phyloP scores from a whole-genome alignment of 2,888 invertebrate genomes.

The Ramazzottius varieornatus region DNA sequence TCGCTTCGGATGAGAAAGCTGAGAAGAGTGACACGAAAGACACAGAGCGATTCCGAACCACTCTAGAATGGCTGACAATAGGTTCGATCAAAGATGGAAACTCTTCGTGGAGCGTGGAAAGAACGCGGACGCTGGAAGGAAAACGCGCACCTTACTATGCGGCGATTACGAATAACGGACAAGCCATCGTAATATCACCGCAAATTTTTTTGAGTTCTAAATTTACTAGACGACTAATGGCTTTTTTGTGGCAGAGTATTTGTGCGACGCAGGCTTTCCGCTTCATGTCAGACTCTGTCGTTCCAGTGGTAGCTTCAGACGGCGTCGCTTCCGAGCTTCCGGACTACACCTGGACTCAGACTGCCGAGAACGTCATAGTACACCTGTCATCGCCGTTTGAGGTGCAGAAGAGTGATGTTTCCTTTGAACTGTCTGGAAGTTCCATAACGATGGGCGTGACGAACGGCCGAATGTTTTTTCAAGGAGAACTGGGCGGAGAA shows the following conservation, averaged over 20 bases:
- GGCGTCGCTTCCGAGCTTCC: background rate
- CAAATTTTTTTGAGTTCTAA: no score
- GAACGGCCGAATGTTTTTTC: background rate
- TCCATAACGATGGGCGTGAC: background rate
- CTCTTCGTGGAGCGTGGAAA: background rate
- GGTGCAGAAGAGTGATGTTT: background rate
- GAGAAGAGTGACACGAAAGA: no score
- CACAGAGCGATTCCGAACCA: background rate
- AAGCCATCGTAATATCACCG: no score
- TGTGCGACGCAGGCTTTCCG: no score
- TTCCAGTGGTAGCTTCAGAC: background rate
- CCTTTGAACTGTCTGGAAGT: background rate
- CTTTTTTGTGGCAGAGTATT: no score
- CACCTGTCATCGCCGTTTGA: background rate
- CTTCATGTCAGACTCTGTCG: no score
- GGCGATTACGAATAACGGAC: background rate
- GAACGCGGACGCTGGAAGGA: background rate
- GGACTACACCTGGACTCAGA: background rate
- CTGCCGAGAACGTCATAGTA: background rate
- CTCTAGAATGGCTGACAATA: background rate
- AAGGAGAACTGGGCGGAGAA: background rate
- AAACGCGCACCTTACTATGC: background rate
- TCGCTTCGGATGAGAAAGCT: no score
- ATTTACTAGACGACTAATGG: no score
- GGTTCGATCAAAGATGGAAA: no score